These are phyloP conservation scores for Chloroceryle aenea DNA, from an alignment of 2,113 vertebrate genomes.

Conservation along the genomic window DNA sequence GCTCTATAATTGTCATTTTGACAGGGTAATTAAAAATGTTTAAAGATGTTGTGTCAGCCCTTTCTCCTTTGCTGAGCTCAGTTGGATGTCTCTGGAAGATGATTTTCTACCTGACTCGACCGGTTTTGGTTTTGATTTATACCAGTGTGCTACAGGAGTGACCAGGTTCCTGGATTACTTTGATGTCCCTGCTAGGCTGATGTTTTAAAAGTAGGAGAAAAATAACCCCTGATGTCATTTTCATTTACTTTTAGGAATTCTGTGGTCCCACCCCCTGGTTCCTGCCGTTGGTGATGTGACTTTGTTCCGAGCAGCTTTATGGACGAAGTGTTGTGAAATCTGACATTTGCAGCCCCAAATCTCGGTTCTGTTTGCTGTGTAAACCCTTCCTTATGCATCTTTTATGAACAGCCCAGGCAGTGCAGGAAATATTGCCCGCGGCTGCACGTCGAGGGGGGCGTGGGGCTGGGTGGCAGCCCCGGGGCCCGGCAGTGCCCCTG, in stretches of 20 bases:
- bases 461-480: neutral
- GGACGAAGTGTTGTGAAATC: slow-evolving; percentile 7
- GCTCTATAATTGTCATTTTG: slow-evolving; percentile 83
- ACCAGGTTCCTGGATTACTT: slow-evolving; percentile 50
- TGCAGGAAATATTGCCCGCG: neutral
- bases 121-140: slow-evolving; percentile 30
- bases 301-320: slow-evolving; percentile 34
- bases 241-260: neutral
- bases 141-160: neutral
- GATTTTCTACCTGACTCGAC: slow-evolving; percentile 12
- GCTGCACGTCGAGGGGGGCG: neutral
- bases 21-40: slow-evolving; percentile 85
- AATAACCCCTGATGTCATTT: slow-evolving; percentile 10
- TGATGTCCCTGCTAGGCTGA: slow-evolving; percentile 11
- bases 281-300: neutral
- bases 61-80: slow-evolving; percentile 51
- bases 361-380: slow-evolving; percentile 62
- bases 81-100: slow-evolving; percentile 30
- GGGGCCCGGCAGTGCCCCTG: neutral
- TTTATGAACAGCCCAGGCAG: slow-evolving; percentile 45
- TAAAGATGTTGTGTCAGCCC: slow-evolving; percentile 79
- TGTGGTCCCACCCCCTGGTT: neutral
- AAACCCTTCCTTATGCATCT: slow-evolving; percentile 65
- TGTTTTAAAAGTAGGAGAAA: neutral
- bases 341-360: slow-evolving; percentile 39